phyloP scores from a whole-genome alignment of 1,140 invertebrate species.

The Drosophila kurseongensis region DNA sequence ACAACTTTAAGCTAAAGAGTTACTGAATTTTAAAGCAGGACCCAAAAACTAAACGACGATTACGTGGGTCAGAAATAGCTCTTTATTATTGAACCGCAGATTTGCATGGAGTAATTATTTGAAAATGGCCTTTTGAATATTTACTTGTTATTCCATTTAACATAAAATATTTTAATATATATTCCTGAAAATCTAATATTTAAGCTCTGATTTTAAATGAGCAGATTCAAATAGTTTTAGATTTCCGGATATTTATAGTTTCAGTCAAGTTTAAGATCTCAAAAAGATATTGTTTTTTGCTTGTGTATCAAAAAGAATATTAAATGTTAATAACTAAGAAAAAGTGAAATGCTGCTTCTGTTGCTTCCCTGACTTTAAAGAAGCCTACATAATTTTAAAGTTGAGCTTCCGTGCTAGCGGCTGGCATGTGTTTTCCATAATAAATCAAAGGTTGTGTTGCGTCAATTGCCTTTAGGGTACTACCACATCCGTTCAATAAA shows the following conservation, averaged over 20 bases:
- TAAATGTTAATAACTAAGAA: too few relatives aligned
- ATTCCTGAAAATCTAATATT: too few relatives aligned
- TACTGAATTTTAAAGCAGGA: constrained; percentile 41
- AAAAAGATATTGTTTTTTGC: too few relatives aligned
- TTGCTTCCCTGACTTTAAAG: not conserved
- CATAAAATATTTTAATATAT: too few relatives aligned
- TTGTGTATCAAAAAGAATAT: too few relatives aligned
- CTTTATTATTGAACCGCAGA: not conserved
- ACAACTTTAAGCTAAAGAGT: constrained; percentile 57
- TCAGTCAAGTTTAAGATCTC: too few relatives aligned
- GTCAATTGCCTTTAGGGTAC: constrained; percentile 1
- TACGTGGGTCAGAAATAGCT: not conserved
- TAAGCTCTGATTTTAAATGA: too few relatives aligned
- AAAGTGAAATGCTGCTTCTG: too few relatives aligned
- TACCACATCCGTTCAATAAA: constrained; percentile 45
- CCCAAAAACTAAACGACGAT: not conserved
- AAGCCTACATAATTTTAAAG: constrained; percentile 19
- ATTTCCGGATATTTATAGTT: too few relatives aligned
- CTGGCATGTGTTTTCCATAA: constrained; percentile 42
- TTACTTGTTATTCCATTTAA: too few relatives aligned
- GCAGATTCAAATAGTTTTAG: too few relatives aligned
- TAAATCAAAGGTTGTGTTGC: constrained; percentile 34
- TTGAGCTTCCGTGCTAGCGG: constrained; percentile 2
- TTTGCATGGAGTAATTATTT: not conserved
- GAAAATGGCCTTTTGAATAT: not conserved